Evolutionary conservation across 2,113 vertebrate genomes (phyloP).

Genomic region (Menidia beryllina): DNA sequence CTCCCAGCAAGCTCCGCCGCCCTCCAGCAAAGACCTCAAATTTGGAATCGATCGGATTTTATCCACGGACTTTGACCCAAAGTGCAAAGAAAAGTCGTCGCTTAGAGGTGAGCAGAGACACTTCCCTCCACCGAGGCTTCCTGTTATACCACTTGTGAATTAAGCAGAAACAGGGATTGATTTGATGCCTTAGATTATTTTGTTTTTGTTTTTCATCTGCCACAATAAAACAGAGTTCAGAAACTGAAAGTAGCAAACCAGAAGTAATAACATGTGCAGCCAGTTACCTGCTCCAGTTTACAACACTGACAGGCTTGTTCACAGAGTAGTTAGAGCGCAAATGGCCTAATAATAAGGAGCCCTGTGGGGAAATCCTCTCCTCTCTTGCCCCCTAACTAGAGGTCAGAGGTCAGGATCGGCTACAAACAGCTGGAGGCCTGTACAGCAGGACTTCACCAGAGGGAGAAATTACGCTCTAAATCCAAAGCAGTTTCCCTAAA

Average conservation of each 20-base stretch:
- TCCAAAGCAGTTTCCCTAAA: constrained; percentile 1
- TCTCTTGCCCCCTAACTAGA: constrained; percentile 44
- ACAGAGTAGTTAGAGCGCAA: constrained; percentile 27
- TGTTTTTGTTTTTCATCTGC: background rate
- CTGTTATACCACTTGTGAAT: background rate
- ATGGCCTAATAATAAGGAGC: constrained; percentile 30
- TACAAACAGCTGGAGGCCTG: constrained; percentile 27
- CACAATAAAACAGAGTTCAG: constrained; percentile 22
- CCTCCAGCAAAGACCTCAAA: constrained; percentile 97
- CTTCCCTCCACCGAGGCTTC: background rate
- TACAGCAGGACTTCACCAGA: constrained; percentile 15
- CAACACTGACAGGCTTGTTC: constrained; percentile 35
- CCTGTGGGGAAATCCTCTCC: constrained; percentile 33
- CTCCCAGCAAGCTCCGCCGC: constrained; percentile 84
- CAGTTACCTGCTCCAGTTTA: constrained; percentile 15
- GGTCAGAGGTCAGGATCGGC: constrained; percentile 64
- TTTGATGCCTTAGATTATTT: background rate
- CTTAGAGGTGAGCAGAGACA: constrained; percentile 88
- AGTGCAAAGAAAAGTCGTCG: constrained; percentile 91
- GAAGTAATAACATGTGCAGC: constrained; percentile 3
- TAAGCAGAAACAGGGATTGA: background rate
- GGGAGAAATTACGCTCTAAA: constrained; percentile 9
- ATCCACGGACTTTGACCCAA: constrained; percentile 94
- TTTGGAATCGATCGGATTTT: constrained; percentile 98
- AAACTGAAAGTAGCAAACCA: constrained; percentile 28